Percentiles rank a stretch among this genome's conserved stretches.
Evolutionary conservation across 2,888 invertebrate genomes (phyloP).

Genomic region (Empis livida): DNA sequence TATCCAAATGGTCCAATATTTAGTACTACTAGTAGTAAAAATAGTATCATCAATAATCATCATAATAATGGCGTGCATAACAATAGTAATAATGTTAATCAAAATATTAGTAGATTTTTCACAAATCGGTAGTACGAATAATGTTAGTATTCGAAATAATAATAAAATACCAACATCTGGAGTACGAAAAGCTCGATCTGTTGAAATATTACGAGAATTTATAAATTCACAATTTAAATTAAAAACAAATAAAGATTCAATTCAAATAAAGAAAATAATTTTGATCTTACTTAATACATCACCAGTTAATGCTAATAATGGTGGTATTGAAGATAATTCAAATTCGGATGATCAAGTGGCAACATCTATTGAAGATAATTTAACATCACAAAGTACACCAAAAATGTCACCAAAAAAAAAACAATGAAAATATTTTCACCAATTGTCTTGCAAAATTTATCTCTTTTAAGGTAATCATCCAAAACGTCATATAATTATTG

Average conservation of each 20-base stretch:
- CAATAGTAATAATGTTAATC: conserved; percentile 4
- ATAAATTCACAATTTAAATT: conserved; percentile 33
- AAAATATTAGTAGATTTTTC: too few species aligned
- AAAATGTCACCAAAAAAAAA: conserved; percentile 28
- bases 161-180: conserved; percentile 20
- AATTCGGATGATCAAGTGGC: conserved; percentile 37
- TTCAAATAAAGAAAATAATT: too few species aligned
- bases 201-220: conserved; percentile 35
- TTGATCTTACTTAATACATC: too few species aligned
- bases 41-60: too few species aligned
- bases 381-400: conserved; percentile 29
- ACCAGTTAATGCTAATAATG: too few species aligned
- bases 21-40: too few species aligned
- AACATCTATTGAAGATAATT: conserved; percentile 35
- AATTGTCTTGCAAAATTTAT: too few species aligned
- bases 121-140: conserved; percentile 33
- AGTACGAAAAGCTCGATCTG: conserved; percentile 33
- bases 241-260: conserved; percentile 16
- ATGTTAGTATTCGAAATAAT: conserved; percentile 32
- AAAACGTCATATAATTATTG: too few species aligned
- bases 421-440: conserved; percentile 38
- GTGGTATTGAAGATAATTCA: conserved; percentile 36
- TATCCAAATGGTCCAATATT: conserved; percentile 4
- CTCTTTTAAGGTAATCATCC: too few species aligned
- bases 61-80: conserved; percentile 2